phyloP scores from a whole-genome alignment of 1,140 invertebrate species.

The Polypedilum vanderplanki region DNA sequence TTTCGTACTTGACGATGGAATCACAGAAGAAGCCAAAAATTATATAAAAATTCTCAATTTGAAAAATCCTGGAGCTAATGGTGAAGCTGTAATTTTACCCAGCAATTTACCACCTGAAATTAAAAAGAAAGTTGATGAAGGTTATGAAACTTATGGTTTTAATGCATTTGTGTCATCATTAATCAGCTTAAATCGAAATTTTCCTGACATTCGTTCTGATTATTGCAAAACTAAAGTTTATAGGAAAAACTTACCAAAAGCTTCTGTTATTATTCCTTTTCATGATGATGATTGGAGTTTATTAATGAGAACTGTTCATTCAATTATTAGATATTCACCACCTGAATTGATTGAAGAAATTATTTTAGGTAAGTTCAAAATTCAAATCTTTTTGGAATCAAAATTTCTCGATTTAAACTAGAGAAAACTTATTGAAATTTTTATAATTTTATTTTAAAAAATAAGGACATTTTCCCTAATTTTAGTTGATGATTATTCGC shows the following conservation, averaged over 20 bases:
- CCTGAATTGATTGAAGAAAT: not conserved
- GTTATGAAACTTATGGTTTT: not conserved
- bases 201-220: not conserved
- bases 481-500: not conserved
- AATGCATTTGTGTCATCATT: not conserved
- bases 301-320: conserved; percentile 10
- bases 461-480: too few species aligned
- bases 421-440: too few species aligned
- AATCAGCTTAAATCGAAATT: not conserved
- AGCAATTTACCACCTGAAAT: not conserved
- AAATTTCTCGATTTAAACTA: too few species aligned
- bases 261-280: not conserved
- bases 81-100: not conserved
- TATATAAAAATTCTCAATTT: not conserved
- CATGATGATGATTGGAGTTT: conserved; percentile 11
- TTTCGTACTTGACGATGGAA: not conserved
- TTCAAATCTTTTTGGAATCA: too few species aligned
- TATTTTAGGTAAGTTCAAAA: not conserved
- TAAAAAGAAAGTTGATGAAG: not conserved
- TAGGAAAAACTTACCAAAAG: not conserved
- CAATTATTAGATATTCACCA: not conserved
- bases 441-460: too few species aligned
- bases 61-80: not conserved
- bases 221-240: not conserved
- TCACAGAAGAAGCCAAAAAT: not conserved